A percentile compares a stretch with the other conserved stretches of the same genome.
These are phyloP conservation scores for Cyprinodon tularosa DNA, from an alignment of 2,113 vertebrate genomes.

Conservation along the genomic window DNA sequence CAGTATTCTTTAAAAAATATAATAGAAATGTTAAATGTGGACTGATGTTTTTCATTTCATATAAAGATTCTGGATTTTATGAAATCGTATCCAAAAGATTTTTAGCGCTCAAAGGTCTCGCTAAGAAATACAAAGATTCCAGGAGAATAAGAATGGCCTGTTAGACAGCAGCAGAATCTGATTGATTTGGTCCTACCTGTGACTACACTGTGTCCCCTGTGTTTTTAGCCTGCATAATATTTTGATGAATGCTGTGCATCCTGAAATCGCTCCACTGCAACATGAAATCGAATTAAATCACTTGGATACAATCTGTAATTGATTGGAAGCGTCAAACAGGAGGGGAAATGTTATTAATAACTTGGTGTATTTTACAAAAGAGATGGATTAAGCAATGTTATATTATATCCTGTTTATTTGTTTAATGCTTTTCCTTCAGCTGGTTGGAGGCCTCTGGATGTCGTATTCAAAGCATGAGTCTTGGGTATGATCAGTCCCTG, in stretches of 20 bases:
- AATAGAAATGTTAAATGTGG: not conserved
- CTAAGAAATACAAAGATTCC: conserved; percentile 24
- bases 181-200: conserved; percentile 75
- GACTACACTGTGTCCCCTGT: conserved; percentile 65
- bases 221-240: conserved; percentile 73
- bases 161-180: conserved; percentile 54
- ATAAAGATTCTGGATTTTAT: not conserved
- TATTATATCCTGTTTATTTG: conserved; percentile 62
- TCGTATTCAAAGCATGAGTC: conserved; percentile 41
- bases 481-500: conserved; percentile 37
- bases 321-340: conserved; percentile 73
- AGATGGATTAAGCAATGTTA: conserved; percentile 56
- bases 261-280: conserved; percentile 72
- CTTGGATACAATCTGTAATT: conserved; percentile 80
- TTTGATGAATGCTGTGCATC: conserved; percentile 75
- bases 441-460: conserved; percentile 29
- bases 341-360: conserved; percentile 67
- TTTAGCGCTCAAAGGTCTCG: conserved; percentile 20
- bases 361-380: conserved; percentile 21
- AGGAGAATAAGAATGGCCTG: conserved; percentile 43
- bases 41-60: not conserved
- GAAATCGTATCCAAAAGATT: not conserved
- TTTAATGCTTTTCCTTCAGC: conserved; percentile 46
- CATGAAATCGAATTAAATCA: conserved; percentile 79
- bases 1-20: not conserved